A percentile compares a stretch with the other conserved stretches of the same genome.
These are phyloP conservation scores for Delphinus delphis DNA, from an alignment of 2,113 vertebrate species.

Conservation along the genomic window DNA sequence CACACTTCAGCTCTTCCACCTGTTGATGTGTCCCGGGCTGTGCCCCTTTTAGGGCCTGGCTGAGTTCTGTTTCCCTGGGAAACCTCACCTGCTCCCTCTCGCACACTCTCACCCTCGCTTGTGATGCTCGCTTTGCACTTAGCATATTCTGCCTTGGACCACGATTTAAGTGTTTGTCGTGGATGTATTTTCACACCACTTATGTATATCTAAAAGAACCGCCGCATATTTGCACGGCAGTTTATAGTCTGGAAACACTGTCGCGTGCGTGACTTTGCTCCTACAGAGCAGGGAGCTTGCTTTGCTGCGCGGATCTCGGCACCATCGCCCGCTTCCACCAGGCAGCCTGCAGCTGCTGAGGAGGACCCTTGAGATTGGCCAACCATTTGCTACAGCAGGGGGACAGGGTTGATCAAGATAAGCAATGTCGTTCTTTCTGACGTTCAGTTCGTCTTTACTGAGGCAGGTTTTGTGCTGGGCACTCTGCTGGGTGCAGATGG, in stretches of 20 bases:
- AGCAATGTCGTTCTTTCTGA: background rate
- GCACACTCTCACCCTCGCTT: background rate
- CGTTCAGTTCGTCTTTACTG: fast-evolving
- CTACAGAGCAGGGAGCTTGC: background rate
- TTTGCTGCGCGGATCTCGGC: background rate
- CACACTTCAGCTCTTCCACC: background rate
- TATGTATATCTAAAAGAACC: background rate
- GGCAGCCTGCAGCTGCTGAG: background rate
- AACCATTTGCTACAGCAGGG: background rate
- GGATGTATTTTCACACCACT: background rate
- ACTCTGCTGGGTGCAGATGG: background rate
- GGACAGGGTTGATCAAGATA: fast-evolving
- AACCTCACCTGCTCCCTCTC: no score
- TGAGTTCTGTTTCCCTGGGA: background rate
- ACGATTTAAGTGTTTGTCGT: background rate
- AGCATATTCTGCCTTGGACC: background rate
- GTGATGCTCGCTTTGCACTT: background rate
- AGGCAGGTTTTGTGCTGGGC: background rate
- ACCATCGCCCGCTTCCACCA: fast-evolving
- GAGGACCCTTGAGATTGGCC: background rate
- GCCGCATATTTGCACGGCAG: background rate
- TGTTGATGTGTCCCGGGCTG: background rate
- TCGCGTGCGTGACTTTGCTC: background rate
- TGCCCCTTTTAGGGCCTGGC: background rate
- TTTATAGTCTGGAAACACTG: background rate